Base-by-base conservation (phyloP, 2,113 vertebrate species). In the Carlito syrichta region DNA sequence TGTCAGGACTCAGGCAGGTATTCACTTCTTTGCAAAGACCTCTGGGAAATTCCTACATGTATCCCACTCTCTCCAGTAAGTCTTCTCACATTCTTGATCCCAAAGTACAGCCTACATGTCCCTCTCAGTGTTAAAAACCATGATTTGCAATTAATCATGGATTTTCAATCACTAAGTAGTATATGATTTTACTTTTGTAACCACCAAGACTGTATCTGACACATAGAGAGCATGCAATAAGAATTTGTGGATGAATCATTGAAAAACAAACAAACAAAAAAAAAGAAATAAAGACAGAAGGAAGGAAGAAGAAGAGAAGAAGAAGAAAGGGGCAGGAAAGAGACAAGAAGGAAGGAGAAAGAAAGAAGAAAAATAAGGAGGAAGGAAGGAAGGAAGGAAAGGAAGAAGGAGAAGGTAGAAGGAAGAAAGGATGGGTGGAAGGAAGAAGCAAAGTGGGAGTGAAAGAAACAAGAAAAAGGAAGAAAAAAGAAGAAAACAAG, bases 21-120 rank as follows among this genome's bases (percentile, higher is more conserved):
- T 17, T 1, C 17, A 30, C 23, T 83, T 32, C 27, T 48, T 4
- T 25, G 60, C 0, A 6, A 23, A 23, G 45, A 3, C 6, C 12
- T 35, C 4, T 0, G 58, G 27, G 6, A 0, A 8, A 6, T 1
- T 40, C 30, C 23, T 0, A 0, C 0, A 0, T 4, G 19, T 8
- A 32, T 6, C 30, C 22, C 38, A 3, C 27, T 25, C 43, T 43
- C 13, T 0, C 20, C 12, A 5, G 35, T 12, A n/a, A n/a, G 81
- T 30, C 20, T 19, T 45, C 69, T 35, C n/a, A 4, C 0, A 6
- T 4, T n/a, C 58, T 16, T 4, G 25, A 11, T 62, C 12, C 12
- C 9, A 30, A 9, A 12, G 60, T 30, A 23, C 4, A 27, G 11
- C 60, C 27, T 5, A 30, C 60, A 13, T 30, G 60, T 4, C 60